Evolutionary conservation across 2,797 vertebrate species (phyloP).

Genomic region (Distichodus sexfasciatus): DNA sequence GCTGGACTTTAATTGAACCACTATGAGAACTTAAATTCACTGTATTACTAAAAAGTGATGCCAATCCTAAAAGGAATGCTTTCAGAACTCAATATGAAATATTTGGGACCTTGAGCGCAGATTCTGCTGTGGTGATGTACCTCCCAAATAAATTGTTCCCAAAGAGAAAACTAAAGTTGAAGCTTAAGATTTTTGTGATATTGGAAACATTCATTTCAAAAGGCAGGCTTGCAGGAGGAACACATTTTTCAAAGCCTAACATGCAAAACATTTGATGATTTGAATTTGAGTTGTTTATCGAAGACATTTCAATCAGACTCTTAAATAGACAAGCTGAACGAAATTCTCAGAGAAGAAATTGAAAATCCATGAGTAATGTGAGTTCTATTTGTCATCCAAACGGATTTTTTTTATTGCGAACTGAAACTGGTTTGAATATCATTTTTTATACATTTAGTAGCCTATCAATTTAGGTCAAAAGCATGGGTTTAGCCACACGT

Average conservation of each 20-base stretch:
- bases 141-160: neutral
- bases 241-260: neutral
- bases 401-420: no score
- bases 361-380: no score
- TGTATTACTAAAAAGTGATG: neutral
- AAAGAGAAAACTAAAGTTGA: slow-evolving; percentile 1
- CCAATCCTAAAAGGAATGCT: slow-evolving; percentile 5
- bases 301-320: neutral
- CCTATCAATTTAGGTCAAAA: no score
- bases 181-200: neutral
- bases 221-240: neutral
- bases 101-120: neutral
- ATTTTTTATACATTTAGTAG: no score
- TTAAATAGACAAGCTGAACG: no score
- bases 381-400: no score
- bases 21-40: slow-evolving; percentile 11
- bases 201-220: neutral
- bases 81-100: slow-evolving; percentile 7
- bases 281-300: neutral
- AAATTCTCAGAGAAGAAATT: no score
- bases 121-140: neutral
- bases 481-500: no score
- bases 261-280: neutral
- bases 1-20: slow-evolving; percentile 13
- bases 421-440: neutral